Conservation (phyloP, 2,113 vertebrate genomes). For the Nycticorax nycticorax region DNA sequence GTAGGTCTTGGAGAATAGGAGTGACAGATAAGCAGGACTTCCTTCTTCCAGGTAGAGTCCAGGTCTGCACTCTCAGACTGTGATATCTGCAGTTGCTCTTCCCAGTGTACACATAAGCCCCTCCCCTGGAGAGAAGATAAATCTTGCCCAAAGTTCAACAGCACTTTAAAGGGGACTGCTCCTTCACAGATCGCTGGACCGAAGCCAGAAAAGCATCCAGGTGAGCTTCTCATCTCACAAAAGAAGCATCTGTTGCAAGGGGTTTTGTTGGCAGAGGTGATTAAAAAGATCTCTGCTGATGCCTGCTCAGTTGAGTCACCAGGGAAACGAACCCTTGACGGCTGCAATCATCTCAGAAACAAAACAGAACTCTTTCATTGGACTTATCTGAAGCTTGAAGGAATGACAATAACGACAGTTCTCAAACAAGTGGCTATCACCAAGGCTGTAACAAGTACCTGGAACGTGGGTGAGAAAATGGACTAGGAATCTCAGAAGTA, state of each 20-base stretch:
- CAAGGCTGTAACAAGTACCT: neutral
- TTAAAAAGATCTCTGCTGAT: neutral
- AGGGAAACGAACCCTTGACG: neutral
- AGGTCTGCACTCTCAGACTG: neutral
- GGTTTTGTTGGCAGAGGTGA: neutral
- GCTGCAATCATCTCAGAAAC: neutral
- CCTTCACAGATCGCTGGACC: neutral
- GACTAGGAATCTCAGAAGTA: rapidly evolving
- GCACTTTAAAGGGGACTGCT: neutral
- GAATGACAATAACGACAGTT: neutral
- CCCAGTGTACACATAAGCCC: neutral
- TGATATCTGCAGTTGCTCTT: rapidly evolving
- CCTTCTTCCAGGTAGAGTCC: neutral
- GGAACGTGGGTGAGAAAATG: rapidly evolving
- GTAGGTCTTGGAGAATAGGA: rapidly evolving
- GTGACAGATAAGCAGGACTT: neutral
- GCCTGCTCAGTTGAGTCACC: neutral
- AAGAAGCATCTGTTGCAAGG: neutral
- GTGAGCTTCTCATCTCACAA: neutral
- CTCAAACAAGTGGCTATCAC: neutral
- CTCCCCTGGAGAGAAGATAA: neutral
- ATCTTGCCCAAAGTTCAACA: neutral
- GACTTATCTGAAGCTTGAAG: neutral
- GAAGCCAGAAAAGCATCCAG: neutral
- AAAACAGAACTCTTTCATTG: neutral